These are phyloP conservation scores for Halcyon badia DNA, from an alignment of 2,797 vertebrate species.

Conservation along the genomic window DNA sequence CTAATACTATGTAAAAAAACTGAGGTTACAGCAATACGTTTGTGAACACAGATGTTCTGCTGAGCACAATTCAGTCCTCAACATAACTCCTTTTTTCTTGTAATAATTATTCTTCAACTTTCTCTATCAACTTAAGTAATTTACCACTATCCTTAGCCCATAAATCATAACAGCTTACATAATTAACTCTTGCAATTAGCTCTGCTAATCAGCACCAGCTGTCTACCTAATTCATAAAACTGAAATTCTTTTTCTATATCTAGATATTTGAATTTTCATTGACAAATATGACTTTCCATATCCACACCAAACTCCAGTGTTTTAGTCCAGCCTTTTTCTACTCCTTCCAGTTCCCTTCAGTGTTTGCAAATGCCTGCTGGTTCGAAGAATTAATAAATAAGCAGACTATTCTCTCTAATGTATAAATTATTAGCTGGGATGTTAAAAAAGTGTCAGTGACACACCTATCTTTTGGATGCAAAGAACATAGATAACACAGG, in stretches of 20 bases:
- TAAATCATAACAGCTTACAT: constrained; percentile 39
- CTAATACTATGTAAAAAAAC: background rate
- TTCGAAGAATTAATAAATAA: background rate
- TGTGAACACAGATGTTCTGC: background rate
- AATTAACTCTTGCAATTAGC: constrained; percentile 34
- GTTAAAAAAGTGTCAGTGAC: background rate
- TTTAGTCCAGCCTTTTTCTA: background rate
- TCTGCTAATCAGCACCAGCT: constrained; percentile 4
- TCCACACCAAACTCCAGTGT: background rate
- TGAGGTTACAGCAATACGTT: accelerated
- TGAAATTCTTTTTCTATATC: background rate
- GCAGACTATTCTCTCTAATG: background rate
- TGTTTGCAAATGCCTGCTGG: background rate
- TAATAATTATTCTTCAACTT: constrained; percentile 9
- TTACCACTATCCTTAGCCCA: constrained; percentile 6
- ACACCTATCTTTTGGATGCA: background rate
- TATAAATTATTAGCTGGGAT: constrained; percentile 13
- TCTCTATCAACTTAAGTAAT: background rate
- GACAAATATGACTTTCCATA: background rate
- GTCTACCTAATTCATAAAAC: background rate
- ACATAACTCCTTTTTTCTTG: background rate
- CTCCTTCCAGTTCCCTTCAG: background rate
- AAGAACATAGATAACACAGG: background rate
- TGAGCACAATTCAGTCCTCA: background rate
- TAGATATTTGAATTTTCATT: background rate